These are phyloP conservation scores for Hanleya hanleyi DNA, from an alignment of 2,888 invertebrate genomes.

Conservation along the genomic window DNA sequence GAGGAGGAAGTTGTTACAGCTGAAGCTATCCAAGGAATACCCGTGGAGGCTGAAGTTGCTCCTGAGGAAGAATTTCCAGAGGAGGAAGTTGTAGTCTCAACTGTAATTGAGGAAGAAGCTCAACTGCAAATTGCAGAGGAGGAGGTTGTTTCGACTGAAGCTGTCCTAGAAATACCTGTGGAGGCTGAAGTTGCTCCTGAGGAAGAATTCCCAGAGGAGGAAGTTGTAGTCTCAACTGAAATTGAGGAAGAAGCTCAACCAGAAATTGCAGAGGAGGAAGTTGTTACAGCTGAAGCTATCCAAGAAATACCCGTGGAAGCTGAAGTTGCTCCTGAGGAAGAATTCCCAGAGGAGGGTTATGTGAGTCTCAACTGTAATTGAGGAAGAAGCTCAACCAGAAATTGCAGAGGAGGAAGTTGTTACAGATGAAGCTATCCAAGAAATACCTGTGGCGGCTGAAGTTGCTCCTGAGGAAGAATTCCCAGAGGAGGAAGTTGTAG, in stretches of 20 bases:
- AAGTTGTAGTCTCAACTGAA: not conserved
- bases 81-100: not conserved
- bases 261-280: not conserved
- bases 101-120: not conserved
- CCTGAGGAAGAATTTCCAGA: not conserved
- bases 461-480: not conserved
- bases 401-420: not conserved
- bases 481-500: not conserved
- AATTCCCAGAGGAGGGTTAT: not conserved
- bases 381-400: not conserved
- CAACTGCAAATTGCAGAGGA: not conserved
- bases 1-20: not conserved
- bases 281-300: not conserved
- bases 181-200: not conserved
- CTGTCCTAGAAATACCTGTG: not conserved
- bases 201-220: not conserved
- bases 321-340: constrained; percentile 1
- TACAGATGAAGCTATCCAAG: not conserved
- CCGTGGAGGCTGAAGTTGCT: not conserved
- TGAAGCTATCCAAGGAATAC: not conserved
- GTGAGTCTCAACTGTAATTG: not conserved
- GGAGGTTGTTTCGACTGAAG: not conserved
- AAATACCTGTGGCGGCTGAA: not conserved
- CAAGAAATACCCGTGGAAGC: not conserved
- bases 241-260: not conserved